Evolutionary conservation across 1,140 invertebrate genomes (phyloP), one percentile per base, ranked within the genome.

Genomic region (Pseudobourletiella spinata): DNA sequence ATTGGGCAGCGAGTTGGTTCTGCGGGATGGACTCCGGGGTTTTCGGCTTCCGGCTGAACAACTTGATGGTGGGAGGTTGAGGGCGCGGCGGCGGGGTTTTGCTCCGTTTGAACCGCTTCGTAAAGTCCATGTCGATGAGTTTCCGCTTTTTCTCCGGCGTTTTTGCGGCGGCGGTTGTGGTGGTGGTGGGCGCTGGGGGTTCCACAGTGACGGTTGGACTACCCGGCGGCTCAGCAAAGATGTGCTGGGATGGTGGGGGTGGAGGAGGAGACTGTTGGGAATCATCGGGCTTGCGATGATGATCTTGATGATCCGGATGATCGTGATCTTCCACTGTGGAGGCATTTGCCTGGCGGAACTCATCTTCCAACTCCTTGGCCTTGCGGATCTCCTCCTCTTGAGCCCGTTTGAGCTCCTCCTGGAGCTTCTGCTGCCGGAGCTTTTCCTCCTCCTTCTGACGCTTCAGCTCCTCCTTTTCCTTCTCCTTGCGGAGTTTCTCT

Each of bases 391-490:
- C 29, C 30, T 58, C 66, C 35, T 42, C 43, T 44, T 51, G 43
- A 6, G 25, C 52, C 15, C 25, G 39, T 54, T 61, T 64, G 24
- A 46, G 30, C 32, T 61, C 54, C n/a, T 69, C 67, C 20, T 29
- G 57, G 16, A 51, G 15, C 32, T 52, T 25, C 16, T 63, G 54
- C 20, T 42, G 30, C 25, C 56, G 35, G 3, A 51, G 29, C 54
- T 60, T 51, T 43, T 50, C 50, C 39, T 66, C 60, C 1, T 18
- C 42, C 22, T 69, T 72, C 39, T 71, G 59, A 48, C 64, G 66
- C 22, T 69, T 72, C 44, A 65, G 57, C 63, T 74, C 73, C 14
- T 57, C 58, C 30, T 57, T 61, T 18, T 57, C 61, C 24, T 59
- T 54, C 1, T 60, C 65, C 35, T 61, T 60, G 1, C 48, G 28